These are phyloP conservation scores for Periophthalmus modestus DNA, from an alignment of 2,113 vertebrate genomes.

Conservation along the genomic window DNA sequence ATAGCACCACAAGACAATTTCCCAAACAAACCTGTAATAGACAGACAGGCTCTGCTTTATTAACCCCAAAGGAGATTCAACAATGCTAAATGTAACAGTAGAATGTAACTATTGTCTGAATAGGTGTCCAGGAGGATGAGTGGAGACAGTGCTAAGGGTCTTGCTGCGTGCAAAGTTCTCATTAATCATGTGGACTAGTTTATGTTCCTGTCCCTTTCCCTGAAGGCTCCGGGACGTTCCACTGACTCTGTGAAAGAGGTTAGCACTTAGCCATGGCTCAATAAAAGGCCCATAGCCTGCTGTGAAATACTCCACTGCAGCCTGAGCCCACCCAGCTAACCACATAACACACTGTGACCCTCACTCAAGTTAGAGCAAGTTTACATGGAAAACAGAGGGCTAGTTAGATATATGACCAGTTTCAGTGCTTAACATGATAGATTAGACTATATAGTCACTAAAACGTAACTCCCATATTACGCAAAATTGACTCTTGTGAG, in stretches of 20 bases:
- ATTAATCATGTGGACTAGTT: conserved; percentile 67
- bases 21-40: too few species aligned
- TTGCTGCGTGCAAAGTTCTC: conserved; percentile 55
- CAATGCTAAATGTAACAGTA: too few species aligned
- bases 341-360: conserved; percentile 63
- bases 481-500: too few species aligned
- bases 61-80: too few species aligned
- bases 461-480: too few species aligned
- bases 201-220: conserved; percentile 59
- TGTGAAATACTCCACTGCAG: conserved; percentile 65
- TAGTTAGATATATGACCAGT: too few species aligned
- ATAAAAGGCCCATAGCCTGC: conserved; percentile 54
- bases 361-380: conserved; percentile 11
- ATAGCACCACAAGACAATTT: too few species aligned
- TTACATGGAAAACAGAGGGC: background rate
- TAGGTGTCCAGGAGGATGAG: background rate
- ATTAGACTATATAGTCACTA: too few species aligned
- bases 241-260: conserved; percentile 61
- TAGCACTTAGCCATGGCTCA: conserved; percentile 58
- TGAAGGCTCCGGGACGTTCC: conserved; percentile 55
- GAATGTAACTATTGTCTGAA: background rate
- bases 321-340: conserved; percentile 42
- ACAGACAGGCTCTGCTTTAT: too few species aligned
- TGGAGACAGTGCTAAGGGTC: conserved; percentile 22
- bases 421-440: too few species aligned